phyloP scores from a whole-genome alignment of 2,113 vertebrate species.

The Hyaena hyaena region DNA sequence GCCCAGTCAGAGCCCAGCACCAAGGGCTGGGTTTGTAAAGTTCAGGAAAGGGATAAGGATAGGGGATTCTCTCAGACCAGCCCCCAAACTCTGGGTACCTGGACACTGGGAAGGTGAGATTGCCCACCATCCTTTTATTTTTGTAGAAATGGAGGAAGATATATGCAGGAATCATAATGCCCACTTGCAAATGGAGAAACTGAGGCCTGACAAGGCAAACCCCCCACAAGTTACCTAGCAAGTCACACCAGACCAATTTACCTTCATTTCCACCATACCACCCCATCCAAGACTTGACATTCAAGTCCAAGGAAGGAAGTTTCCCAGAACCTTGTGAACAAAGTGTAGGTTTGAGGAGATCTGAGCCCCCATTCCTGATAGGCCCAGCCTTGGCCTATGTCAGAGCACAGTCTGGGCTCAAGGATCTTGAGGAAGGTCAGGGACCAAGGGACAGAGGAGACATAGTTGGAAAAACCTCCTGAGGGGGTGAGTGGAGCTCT shows the following conservation, averaged over 20 bases:
- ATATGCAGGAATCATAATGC: background rate
- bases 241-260: background rate
- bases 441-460: background rate
- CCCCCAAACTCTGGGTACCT: background rate
- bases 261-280: background rate
- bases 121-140: background rate
- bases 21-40: background rate
- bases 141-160: background rate
- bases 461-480: background rate
- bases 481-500: background rate
- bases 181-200: conserved; percentile 8
- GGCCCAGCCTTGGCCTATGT: background rate
- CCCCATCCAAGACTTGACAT: background rate
- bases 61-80: background rate
- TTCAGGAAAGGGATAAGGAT: background rate
- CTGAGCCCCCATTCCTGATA: background rate
- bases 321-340: background rate
- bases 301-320: background rate
- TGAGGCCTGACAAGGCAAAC: background rate
- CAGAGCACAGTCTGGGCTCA: background rate
- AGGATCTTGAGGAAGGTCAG: background rate
- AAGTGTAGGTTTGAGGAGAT: background rate
- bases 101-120: background rate
- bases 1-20: background rate
- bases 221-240: background rate